phyloP scores from a whole-genome alignment of 1,140 invertebrate genomes.

The Myzus persicae region DNA sequence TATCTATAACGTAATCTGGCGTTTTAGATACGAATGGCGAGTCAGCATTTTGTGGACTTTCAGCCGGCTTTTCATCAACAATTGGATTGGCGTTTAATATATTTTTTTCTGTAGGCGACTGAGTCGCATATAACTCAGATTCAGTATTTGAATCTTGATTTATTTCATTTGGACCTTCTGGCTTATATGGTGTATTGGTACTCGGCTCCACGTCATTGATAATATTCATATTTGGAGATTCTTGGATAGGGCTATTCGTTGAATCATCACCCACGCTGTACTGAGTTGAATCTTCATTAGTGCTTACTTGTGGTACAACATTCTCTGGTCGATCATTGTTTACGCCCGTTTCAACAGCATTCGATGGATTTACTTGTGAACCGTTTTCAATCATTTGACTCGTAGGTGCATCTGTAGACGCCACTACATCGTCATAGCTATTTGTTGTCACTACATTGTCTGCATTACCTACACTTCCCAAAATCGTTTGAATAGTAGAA shows the following conservation, averaged over 20 bases:
- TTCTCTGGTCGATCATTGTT: background rate
- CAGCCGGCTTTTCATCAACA: background rate
- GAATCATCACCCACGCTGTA: background rate
- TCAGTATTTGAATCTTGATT: constrained; percentile 24
- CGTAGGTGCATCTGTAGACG: background rate
- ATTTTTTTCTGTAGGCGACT: background rate
- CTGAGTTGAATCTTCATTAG: constrained; percentile 4
- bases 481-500: background rate
- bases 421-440: background rate
- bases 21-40: background rate
- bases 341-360: background rate
- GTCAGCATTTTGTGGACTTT: background rate
- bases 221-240: background rate
- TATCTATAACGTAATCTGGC: background rate
- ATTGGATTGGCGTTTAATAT: background rate
- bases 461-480: background rate
- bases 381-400: background rate
- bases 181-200: background rate
- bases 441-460: constrained; percentile 25
- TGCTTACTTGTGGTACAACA: background rate
- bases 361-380: background rate
- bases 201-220: background rate
- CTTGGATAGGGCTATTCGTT: constrained; percentile 14
- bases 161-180: background rate
- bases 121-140: background rate